These are phyloP conservation scores for Dastarcus helophoroides DNA, from an alignment of 2,888 invertebrate genomes.

Conservation along the genomic window DNA sequence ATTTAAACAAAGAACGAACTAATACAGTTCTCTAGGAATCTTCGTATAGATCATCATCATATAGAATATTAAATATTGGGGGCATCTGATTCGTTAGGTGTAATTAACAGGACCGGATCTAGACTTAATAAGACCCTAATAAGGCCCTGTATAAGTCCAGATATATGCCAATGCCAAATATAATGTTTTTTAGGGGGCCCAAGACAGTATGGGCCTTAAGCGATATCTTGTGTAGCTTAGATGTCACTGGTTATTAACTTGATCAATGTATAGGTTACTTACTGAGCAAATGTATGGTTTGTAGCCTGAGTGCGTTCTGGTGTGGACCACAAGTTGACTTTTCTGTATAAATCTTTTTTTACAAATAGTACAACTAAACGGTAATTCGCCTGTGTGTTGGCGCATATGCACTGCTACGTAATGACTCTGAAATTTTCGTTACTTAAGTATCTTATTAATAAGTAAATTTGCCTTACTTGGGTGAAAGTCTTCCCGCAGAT, in stretches of 20 bases:
- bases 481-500: slow-evolving; percentile 29
- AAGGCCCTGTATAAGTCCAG: no score
- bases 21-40: no score
- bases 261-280: slow-evolving; percentile 9
- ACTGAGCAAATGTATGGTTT: slow-evolving; percentile 29
- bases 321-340: slow-evolving; percentile 28
- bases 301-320: slow-evolving; percentile 26
- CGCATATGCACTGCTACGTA: slow-evolving; percentile 30
- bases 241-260: not conserved
- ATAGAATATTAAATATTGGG: no score
- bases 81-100: no score
- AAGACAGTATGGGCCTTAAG: no score
- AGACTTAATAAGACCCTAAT: no score
- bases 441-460: not conserved
- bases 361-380: slow-evolving; percentile 25
- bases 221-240: no score
- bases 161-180: no score
- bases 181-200: no score
- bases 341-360: slow-evolving; percentile 28
- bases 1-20: no score
- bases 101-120: no score
- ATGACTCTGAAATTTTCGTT: slow-evolving; percentile 25
- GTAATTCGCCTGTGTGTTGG: slow-evolving; percentile 30
- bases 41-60: no score
- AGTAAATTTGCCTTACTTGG: slow-evolving; percentile 19